Evolutionary conservation across 2,888 invertebrate species (phyloP), one percentile per base, ranked within the genome.

Genomic region (Eulithis testata): DNA sequence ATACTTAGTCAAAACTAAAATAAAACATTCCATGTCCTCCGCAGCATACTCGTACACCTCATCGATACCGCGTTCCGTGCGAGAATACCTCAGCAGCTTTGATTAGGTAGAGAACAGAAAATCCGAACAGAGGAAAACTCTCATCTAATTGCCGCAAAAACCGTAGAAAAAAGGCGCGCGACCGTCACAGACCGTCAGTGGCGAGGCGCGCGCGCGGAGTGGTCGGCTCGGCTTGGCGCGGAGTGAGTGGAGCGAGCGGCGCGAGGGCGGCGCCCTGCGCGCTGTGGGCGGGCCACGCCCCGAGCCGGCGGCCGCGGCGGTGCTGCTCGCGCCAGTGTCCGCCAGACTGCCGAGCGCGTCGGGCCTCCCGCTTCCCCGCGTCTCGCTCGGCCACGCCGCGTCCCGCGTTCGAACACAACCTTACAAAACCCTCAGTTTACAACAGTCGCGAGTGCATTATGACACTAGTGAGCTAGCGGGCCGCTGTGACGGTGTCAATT

Each of bases 401-500:
- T 85, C 78, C 85, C 87, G 88, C 84, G 83, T 83, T 80, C 83
- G 83, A 82, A 85, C 78, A 49, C 49, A 49, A 49, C 81, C 78
- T 60, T 76, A 84, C 85, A 82, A 83, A 81, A 81, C 79, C 82
- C 77, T 80, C 74, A 82, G 79, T 81, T 77, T 75, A 72, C 75
- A 75, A 81, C 86, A 88, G 89, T 84, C 91, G 92, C 92, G 92
- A 90, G 92, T 92, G 92, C 91, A 92, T 83, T 90, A 93, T 93
- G 92, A 92, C 91, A 91, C 89, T 92, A 86, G 91, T 90, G 92
- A 93, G 92, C 87, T 93, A 93, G 92, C 92, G 92, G 92, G 90
- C 91, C 90, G 90, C 87, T 86, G 92, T 91, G 91, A 92, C 91
- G 90, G 91, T 92, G 91, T 91, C 88, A 52, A 83, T 88, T 83